Percentiles rank a stretch among this genome's conserved stretches.
Conservation (phyloP, 2,797 vertebrate species). For the Gymnoscopelus braueri region DNA sequence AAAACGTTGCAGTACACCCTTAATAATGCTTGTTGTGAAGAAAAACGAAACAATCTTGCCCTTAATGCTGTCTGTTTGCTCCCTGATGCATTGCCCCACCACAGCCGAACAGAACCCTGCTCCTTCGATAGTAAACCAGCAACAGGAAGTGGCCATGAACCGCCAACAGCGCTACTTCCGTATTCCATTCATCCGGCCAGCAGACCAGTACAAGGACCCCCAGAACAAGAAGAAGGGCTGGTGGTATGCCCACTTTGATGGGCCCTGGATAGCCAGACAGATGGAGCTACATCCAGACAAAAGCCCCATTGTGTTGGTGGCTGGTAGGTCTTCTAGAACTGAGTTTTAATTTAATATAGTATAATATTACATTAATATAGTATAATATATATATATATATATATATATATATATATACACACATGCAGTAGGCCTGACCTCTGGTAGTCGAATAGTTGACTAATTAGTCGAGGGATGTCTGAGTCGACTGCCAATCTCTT, state of each 20-base stretch:
- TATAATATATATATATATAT: too few relatives aligned
- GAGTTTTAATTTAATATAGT: not conserved
- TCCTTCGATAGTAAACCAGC: constrained; percentile 82
- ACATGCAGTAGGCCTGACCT: too few relatives aligned
- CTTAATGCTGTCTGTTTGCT: not conserved
- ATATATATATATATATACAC: not conserved
- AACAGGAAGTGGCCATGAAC: constrained; percentile 91
- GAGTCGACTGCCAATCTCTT: too few relatives aligned
- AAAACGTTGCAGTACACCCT: not conserved
- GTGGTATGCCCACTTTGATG: constrained; percentile 99
- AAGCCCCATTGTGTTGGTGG: constrained; percentile 93
- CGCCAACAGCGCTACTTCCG: constrained; percentile 98
- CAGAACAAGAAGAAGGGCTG: constrained; percentile 99
- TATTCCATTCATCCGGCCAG: constrained; percentile 97
- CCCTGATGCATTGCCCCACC: not conserved
- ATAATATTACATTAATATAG: not conserved
- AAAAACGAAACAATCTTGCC: not conserved
- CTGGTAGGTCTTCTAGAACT: constrained; percentile 79
- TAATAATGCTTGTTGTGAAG: not conserved
- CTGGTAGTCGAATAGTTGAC: too few relatives aligned
- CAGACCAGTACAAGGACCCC: constrained; percentile 97
- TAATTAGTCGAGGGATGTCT: too few relatives aligned
- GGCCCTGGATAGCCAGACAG: constrained; percentile 96
- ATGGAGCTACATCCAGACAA: constrained; percentile 99
- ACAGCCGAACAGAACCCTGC: constrained; percentile 92